A percentile compares a stretch with the other conserved stretches of the same genome.
Evolutionary conservation across 2,888 invertebrate species (phyloP).

Genomic region (Callosobruchus maculatus): DNA sequence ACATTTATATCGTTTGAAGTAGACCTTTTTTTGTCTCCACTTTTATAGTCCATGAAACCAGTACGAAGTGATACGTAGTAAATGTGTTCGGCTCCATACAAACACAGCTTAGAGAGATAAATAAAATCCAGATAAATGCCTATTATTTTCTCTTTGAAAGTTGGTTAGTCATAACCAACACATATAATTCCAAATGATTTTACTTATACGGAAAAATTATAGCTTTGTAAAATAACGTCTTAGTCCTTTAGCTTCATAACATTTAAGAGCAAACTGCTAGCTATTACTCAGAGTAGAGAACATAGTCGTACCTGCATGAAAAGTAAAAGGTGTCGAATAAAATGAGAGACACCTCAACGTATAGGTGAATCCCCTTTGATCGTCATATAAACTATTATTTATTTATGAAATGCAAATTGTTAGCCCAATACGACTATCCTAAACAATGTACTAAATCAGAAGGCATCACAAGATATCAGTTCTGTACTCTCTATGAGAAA

Average conservation of each 20-base stretch:
- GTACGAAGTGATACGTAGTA: not conserved
- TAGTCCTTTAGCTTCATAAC: not conserved
- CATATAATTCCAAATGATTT: not conserved
- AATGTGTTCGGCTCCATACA: not conserved
- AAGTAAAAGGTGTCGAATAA: not conserved
- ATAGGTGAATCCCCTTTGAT: too few relatives aligned
- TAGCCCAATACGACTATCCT: too few relatives aligned
- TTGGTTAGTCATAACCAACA: not conserved
- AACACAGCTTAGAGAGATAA: not conserved
- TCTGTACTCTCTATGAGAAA: too few relatives aligned
- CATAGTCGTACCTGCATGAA: not conserved
- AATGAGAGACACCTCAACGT: too few relatives aligned
- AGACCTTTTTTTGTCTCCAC: not conserved
- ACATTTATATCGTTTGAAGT: not conserved
- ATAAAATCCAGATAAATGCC: not conserved
- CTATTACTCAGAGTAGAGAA: not conserved
- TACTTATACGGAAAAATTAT: not conserved
- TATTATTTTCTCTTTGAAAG: not conserved
- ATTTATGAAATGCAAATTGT: too few relatives aligned
- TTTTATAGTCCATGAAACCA: not conserved
- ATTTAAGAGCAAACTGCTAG: not conserved
- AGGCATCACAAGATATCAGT: too few relatives aligned
- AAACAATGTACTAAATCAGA: too few relatives aligned
- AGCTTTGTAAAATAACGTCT: not conserved
- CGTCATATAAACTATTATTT: too few relatives aligned